A percentile compares a stretch with the other conserved stretches of the same genome.
Conservation (phyloP, 2,113 vertebrate species). For the Scartelaos histophorus region DNA sequence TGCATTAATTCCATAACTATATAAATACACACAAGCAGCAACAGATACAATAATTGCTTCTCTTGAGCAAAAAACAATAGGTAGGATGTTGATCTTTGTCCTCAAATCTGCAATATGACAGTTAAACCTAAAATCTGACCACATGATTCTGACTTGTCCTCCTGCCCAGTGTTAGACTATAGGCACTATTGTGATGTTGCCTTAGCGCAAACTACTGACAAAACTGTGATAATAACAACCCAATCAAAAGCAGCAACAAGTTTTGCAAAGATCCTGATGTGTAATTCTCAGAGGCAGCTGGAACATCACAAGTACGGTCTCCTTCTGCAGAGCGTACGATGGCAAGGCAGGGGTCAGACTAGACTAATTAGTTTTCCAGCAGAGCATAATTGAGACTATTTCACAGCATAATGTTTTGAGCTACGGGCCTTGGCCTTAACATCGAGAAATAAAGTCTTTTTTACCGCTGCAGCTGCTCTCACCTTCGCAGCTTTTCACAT, state of each 20-base stretch:
- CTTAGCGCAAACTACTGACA: neutral
- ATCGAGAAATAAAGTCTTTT: constrained; percentile 32
- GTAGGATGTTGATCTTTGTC: too few relatives aligned
- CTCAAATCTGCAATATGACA: too few relatives aligned
- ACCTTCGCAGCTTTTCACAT: constrained; percentile 22
- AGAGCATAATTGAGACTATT: constrained; percentile 40
- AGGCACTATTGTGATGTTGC: too few relatives aligned
- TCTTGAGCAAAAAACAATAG: neutral
- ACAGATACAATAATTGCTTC: neutral
- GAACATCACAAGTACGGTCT: constrained; percentile 17
- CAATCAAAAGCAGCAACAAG: neutral
- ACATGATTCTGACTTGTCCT: too few relatives aligned
- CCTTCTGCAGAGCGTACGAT: constrained; percentile 1
- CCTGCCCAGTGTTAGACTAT: too few relatives aligned
- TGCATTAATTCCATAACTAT: too few relatives aligned
- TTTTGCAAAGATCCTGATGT: neutral
- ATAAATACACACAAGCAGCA: neutral
- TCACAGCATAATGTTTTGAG: constrained; percentile 25
- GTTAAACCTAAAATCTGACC: too few relatives aligned
- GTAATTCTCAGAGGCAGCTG: constrained; percentile 14
- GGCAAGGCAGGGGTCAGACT: constrained; percentile 27
- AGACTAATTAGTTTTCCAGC: constrained; percentile 60
- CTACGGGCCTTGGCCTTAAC: constrained; percentile 31
- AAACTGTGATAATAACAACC: neutral
- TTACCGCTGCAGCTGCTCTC: constrained; percentile 12